Percentiles rank a stretch among this genome's conserved stretches.
Evolutionary conservation across 2,888 invertebrate species (phyloP).

Genomic region (Callyntrura sp.): DNA sequence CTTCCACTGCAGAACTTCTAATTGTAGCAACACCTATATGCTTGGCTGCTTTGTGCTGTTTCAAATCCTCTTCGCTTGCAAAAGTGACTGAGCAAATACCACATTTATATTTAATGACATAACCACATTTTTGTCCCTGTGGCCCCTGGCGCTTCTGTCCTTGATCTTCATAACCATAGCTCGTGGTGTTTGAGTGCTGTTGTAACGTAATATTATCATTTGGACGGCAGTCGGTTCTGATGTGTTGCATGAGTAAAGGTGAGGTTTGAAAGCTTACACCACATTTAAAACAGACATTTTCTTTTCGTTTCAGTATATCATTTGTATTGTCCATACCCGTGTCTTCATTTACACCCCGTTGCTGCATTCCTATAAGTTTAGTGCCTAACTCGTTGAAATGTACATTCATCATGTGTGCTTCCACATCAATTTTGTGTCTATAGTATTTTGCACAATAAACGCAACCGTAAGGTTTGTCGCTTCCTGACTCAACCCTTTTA

Average conservation of each 20-base stretch:
- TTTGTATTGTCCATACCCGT: too few relatives aligned
- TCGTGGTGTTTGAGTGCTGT: not conserved
- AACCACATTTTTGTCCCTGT: not conserved
- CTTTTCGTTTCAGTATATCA: not conserved
- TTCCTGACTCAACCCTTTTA: not conserved
- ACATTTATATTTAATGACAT: slow-evolving; percentile 13
- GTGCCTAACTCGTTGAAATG: slow-evolving; percentile 31
- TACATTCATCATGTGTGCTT: slow-evolving; percentile 17
- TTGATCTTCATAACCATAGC: not conserved
- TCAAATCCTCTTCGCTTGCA: not conserved
- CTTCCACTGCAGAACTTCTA: not conserved
- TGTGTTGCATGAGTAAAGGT: not conserved
- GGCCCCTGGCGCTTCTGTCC: not conserved
- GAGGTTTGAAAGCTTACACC: not conserved
- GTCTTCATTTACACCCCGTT: not conserved
- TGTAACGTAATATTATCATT: not conserved
- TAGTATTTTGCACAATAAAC: not conserved
- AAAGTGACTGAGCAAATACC: not conserved
- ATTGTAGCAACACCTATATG: not conserved
- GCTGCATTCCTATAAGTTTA: slow-evolving; percentile 23
- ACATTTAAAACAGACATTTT: not conserved
- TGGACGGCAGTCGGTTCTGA: not conserved
- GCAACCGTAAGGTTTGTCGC: not conserved
- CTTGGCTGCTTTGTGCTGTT: not conserved
- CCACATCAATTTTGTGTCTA: slow-evolving; percentile 9